Evolutionary conservation across 2,888 invertebrate species (phyloP), one percentile per base, ranked within the genome.

Genomic region (Anagyrus pseudococci): DNA sequence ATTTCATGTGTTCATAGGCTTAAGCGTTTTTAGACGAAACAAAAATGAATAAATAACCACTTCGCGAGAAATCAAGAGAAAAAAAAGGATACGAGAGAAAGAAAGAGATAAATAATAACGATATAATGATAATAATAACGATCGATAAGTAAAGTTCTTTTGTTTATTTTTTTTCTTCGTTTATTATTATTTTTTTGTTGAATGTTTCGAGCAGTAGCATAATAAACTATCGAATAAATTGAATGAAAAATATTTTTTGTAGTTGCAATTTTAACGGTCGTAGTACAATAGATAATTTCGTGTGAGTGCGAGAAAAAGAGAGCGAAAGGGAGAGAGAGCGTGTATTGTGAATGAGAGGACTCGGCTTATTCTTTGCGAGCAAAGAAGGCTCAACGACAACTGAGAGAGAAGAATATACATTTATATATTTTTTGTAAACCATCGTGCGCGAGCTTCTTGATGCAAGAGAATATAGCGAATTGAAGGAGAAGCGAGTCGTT

Each of bases 1-100:
- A 81, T 80, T 79, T 79, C 78, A 81, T 81, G 80, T 81, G 81
- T 81, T 81, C 80, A 80, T 81, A 81, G 80, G 73, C 74, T 79
- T 80, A 80, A 81, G 80, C 70, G 73, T 73, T 68, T 71, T 73
- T 71, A 73, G 71, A 71, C 33, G 62, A 61, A 64, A 60, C 62
- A 60, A 55, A 63, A 23, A 48, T 20, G 17, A 44, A 55, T 23
- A 29, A 44, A 26, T 17, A 44, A 13, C 13, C 40, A n/a, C n/a
- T n/a, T n/a, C n/a, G n/a, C n/a, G n/a, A 43, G n/a, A n/a, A 48
- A 57, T 15, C 72, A 72, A 70, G 67, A 72, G 68, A 71, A 46
- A 65, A 54, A 63, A 60, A 41, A 29, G 44, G 33, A 48, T 20
- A 23, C 17, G 41, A 52, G 37, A 55, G 22, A 33, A 54, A 63